Conservation (phyloP, 2,888 invertebrate genomes). For the Bhutanitis thaidina region DNA sequence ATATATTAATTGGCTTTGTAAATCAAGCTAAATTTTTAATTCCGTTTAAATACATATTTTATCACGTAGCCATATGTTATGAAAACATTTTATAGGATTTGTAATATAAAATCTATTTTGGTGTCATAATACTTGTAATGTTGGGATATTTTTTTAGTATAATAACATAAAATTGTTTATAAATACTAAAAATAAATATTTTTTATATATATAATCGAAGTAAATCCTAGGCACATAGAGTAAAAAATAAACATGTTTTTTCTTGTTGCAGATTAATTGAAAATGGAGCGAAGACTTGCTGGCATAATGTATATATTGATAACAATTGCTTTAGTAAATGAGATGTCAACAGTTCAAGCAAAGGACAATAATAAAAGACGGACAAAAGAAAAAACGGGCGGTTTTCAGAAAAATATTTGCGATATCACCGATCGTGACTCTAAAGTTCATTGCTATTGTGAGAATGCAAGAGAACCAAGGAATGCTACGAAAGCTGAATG, state of each 20-base stretch:
- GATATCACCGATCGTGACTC: conserved; percentile 76
- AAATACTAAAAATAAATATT: too few species aligned
- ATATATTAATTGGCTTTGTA: too few species aligned
- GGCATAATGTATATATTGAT: conserved; percentile 65
- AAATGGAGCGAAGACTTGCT: conserved; percentile 64
- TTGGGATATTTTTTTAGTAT: too few species aligned
- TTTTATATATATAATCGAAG: too few species aligned
- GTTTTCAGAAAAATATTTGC: conserved; percentile 79
- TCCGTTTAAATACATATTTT: too few species aligned
- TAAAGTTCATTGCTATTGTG: conserved; percentile 85
- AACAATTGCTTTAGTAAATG: conserved; percentile 66
- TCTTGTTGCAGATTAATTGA: conserved; percentile 67
- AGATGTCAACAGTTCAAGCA: conserved; percentile 71
- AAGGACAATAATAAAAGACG: conserved; percentile 66
- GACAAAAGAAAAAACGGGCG: conserved; percentile 68
- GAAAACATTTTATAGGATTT: too few species aligned
- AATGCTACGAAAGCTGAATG: conserved; percentile 88
- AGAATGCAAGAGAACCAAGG: conserved; percentile 71
- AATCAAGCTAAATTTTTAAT: too few species aligned
- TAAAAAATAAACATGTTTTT: conserved; percentile 25
- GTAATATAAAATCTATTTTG: too few species aligned
- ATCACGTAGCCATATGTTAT: too few species aligned
- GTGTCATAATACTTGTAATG: too few species aligned
- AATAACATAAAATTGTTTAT: too few species aligned
- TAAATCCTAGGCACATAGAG: neutral